A percentile compares a stretch with the other conserved stretches of the same genome.
These are phyloP conservation scores for Heliothis subflexa DNA, from an alignment of 1,140 invertebrate genomes.

Conservation along the genomic window DNA sequence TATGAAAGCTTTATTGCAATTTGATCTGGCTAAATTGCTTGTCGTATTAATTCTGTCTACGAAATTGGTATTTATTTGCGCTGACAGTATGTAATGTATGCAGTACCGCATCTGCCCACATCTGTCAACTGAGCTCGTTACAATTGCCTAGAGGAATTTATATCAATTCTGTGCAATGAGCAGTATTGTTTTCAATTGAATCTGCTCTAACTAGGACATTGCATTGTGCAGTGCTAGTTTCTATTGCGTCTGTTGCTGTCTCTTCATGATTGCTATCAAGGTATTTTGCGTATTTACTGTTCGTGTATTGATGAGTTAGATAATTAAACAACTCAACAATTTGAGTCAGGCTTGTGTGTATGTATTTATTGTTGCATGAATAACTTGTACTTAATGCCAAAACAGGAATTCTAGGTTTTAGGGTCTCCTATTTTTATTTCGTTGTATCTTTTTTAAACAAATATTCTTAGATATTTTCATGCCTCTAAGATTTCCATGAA, in stretches of 20 bases:
- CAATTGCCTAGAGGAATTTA: constrained; percentile 20
- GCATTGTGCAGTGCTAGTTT: constrained; percentile 23
- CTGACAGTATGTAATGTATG: constrained; percentile 1
- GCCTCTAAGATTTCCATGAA: no score
- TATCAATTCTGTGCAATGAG: constrained; percentile 36
- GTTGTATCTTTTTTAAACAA: no score
- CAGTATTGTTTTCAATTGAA: constrained; percentile 22
- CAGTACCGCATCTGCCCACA: constrained; percentile 21
- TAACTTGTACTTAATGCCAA: no score
- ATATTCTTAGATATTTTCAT: no score
- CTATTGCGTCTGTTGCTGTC: constrained; percentile 15
- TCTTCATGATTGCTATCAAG: background rate
- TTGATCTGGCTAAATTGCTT: background rate
- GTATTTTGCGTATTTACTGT: background rate
- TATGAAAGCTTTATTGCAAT: background rate
- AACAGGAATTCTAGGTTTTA: no score
- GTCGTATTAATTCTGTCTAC: background rate
- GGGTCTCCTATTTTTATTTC: no score
- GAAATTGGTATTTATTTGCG: background rate
- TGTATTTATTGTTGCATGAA: no score
- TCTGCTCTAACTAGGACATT: constrained; percentile 17
- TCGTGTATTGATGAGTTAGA: background rate
- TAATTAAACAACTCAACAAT: background rate
- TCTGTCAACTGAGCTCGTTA: constrained; percentile 7
- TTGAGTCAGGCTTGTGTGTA: no score